A percentile compares a stretch with the other conserved stretches of the same genome.
Conservation (phyloP, 2,113 vertebrate species). For the Microcebus murinus region DNA sequence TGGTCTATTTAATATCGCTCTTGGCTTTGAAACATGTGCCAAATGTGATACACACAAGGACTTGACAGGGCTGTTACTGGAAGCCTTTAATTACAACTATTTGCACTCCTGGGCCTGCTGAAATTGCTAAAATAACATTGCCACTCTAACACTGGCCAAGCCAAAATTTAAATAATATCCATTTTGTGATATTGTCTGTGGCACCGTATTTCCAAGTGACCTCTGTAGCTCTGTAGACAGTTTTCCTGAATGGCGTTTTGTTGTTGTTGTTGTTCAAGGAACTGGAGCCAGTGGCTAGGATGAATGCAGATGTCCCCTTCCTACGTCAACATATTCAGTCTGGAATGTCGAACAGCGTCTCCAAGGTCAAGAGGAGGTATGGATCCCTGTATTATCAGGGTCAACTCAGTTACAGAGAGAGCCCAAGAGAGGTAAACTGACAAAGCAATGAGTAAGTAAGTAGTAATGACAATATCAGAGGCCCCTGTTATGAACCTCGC, state of each 20-base stretch:
- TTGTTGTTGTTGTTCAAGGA: not conserved
- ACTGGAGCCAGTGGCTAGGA: not conserved
- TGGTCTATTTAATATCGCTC: conserved; percentile 88
- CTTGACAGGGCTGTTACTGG: conserved; percentile 84
- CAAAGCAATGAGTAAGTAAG: not conserved
- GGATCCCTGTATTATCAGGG: not conserved
- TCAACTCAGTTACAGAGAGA: not conserved
- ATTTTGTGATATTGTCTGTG: conserved; percentile 33
- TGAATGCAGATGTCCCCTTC: not conserved
- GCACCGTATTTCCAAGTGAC: conserved; percentile 59
- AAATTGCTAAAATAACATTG: conserved; percentile 67
- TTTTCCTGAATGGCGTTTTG: not conserved
- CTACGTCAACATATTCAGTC: not conserved
- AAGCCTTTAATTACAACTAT: conserved; percentile 88
- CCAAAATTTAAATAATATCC: conserved; percentile 59
- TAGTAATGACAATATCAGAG: not conserved
- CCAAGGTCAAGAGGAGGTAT: not conserved
- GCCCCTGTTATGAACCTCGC: not conserved
- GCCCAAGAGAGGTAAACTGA: not conserved
- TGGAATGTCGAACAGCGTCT: not conserved
- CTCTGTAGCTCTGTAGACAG: conserved; percentile 52
- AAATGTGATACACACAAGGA: conserved; percentile 86
- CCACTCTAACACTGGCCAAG: conserved; percentile 65
- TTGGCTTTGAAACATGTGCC: conserved; percentile 85
- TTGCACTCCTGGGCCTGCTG: conserved; percentile 74